phyloP scores from a whole-genome alignment of 2,797 vertebrate genomes.

The Rousettus madagascariensis region DNA sequence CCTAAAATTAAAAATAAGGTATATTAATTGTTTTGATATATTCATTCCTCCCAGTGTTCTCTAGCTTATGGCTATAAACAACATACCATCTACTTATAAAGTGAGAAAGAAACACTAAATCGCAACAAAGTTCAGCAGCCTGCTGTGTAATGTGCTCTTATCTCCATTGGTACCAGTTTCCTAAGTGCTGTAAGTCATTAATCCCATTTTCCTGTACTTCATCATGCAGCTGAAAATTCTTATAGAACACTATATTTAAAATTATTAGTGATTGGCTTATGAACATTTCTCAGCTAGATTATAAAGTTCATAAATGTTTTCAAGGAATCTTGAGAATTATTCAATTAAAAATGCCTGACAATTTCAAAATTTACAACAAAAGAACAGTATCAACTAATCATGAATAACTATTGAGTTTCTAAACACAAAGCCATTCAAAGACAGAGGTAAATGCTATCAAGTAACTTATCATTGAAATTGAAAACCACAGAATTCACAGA shows the following conservation, averaged over 20 bases:
- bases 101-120: background rate
- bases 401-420: background rate
- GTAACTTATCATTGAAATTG: background rate
- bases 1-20: conserved; percentile 83
- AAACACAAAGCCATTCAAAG: background rate
- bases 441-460: background rate
- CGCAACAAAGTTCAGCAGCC: background rate
- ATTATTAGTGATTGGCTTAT: background rate
- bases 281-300: background rate
- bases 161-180: too few relatives aligned
- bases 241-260: background rate
- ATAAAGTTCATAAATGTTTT: background rate
- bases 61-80: background rate
- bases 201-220: background rate
- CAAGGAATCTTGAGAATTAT: background rate
- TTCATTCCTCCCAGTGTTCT: background rate
- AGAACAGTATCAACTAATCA: background rate
- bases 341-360: background rate
- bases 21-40: background rate
- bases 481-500: background rate
- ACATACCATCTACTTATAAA: background rate
- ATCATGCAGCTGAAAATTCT: background rate
- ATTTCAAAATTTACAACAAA: background rate
- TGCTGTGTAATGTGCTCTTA: background rate
- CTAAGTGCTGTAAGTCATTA: background rate